Base-by-base conservation (phyloP, 2,888 invertebrate genomes). In the Stegophylla sp. region DNA sequence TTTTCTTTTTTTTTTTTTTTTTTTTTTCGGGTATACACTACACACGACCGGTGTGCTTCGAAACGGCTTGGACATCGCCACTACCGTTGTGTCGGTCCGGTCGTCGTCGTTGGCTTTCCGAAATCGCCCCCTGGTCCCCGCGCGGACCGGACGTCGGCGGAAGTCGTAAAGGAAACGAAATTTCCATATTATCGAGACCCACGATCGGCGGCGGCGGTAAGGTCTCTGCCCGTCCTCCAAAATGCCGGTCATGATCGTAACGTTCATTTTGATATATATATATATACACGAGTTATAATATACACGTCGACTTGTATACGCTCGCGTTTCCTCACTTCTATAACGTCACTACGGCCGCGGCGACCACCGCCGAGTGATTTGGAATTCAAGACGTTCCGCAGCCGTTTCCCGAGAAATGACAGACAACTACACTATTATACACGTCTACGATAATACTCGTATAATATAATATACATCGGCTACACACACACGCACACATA, bases 131-230 rank as follows among this genome's bases (percentile, higher is more conserved):
- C 83, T 34, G 34, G 34, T n/a, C n/a, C n/a, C n/a, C 34, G 34
- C 73, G 82, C 82, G 76, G 84, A 84, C 83, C 82, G 84, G 84
- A 84, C 84, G 82, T 82, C 82, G 84, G 83, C 83, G 83, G 84
- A 83, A 83, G 83, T 83, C 82, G 74, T 82, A 82, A 82, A 82
- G 82, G 82, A 82, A 82, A 82, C 82, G 51, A 81, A 82, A 82
- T 82, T 82, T 82, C 82, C 82, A 82, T 82, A 82, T 82, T 82
- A 82, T 82, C 82, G 81, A 75, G 41, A 66, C 63, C 61, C 51
- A 41, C 79, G 23, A 79, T 79, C 79, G 61, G 2, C 45, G 13
- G 34, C 73, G 67, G 56, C 34, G 48, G 56, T 48, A 5, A 5
- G 17, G 17, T 28, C 15, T 28, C 2, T 28, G 28, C 61, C 3